Evolutionary conservation across 1,140 invertebrate species (phyloP), one percentile per base, ranked within the genome.

Genomic region (Megalopta genalis): DNA sequence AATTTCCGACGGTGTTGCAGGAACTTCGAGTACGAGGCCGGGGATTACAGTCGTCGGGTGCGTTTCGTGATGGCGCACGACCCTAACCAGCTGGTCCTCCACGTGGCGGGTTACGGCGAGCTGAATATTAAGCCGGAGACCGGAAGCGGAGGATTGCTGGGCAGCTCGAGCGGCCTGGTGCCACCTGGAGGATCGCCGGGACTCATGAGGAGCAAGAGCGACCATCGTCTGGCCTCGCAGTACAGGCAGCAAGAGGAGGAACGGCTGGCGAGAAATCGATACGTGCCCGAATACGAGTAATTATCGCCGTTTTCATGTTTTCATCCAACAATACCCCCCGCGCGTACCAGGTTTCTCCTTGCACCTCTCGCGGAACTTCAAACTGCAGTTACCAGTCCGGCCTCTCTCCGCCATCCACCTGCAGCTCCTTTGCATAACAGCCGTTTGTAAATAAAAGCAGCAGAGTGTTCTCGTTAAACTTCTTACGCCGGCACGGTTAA

Each of bases 131-230:
- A 94, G 81, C 86, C 92, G 23, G 92, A 93, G 89, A 93, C 94
- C 88, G 89, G 90, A 75, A 90, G 87, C 49, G 83, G 89, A n/a
- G 84, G 83, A 57, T 84, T 92, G 70, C 84, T 94, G 64, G 91
- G 93, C 12, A 94, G 93, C 25, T 93, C 93, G 27, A 91, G 93
- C 14, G 91, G 93, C 59, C 89, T 95, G 54, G 95, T 95, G 81
- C 95, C 95, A 16, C 94, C 94, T 16, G 89, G 92, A 49, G 93
- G 95, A 83, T 93, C 94, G 42, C 94, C 95, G 0, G 97, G 97
- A 6, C 92, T 99, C 32, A 98, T 98, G 95, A 94, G 98, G 83
- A 98, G 97, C 77, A 98, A 99, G 92, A 98, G 97, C 90, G 98
- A 99, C 89, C 98, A 98, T 92, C 94, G 98, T 42, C 92, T 99